These are phyloP conservation scores for Panulirus ornatus DNA, from an alignment of 1,140 invertebrate genomes.

Conservation along the genomic window DNA sequence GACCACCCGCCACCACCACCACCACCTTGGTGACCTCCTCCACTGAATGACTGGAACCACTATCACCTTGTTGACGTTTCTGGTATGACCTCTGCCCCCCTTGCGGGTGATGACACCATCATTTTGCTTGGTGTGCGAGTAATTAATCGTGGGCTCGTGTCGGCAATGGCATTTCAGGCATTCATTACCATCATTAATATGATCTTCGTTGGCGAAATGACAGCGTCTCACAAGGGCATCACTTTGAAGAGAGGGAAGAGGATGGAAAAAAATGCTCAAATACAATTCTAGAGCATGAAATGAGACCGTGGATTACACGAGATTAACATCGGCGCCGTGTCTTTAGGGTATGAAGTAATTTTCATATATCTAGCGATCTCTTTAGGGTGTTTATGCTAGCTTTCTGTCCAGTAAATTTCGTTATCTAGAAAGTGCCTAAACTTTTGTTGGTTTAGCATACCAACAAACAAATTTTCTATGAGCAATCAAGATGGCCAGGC, in stretches of 20 bases:
- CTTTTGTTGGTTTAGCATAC: conserved; percentile 19
- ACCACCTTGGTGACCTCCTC: conserved; percentile 18
- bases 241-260: background rate
- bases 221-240: background rate
- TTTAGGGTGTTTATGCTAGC: conserved; percentile 37
- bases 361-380: conserved; percentile 40
- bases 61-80: conserved; percentile 28
- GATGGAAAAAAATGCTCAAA: background rate
- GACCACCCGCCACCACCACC: background rate
- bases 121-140: background rate
- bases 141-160: conserved; percentile 3
- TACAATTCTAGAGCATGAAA: conserved; percentile 20
- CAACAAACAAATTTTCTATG: conserved; percentile 19
- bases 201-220: background rate
- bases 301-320: conserved; percentile 15
- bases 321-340: background rate
- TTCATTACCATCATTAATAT: background rate
- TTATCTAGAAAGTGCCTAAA: conserved; percentile 22
- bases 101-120: conserved; percentile 21
- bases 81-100: background rate
- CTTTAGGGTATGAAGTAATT: conserved; percentile 10
- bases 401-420: conserved; percentile 26
- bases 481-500: conserved; percentile 13
- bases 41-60: conserved; percentile 46
- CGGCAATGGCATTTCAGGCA: background rate